Percentiles rank a stretch among this genome's conserved stretches.
phyloP scores from a whole-genome alignment of 2,888 invertebrate genomes.

The Tubulanus polymorphus region DNA sequence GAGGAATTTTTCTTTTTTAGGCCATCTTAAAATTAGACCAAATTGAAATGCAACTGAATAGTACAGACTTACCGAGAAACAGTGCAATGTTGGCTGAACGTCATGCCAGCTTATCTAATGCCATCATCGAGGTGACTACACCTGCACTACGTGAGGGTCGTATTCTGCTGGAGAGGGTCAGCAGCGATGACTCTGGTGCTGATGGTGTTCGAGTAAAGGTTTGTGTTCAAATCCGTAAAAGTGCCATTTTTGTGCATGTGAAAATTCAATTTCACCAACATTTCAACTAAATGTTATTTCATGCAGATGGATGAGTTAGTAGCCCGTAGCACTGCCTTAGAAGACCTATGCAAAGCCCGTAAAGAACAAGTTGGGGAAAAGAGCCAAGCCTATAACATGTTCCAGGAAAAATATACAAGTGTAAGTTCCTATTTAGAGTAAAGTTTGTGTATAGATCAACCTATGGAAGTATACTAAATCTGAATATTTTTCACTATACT shows the following conservation, averaged over 20 bases:
- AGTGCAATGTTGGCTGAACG: conserved; percentile 67
- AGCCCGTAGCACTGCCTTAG: conserved; percentile 60
- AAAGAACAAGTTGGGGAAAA: conserved; percentile 61
- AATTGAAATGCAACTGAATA: conserved; percentile 69
- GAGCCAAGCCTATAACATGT: conserved; percentile 66
- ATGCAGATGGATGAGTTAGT: conserved; percentile 67
- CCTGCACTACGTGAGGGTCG: conserved; percentile 70
- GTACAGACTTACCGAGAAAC: conserved; percentile 63
- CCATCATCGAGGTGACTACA: conserved; percentile 65
- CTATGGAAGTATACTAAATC: not conserved
- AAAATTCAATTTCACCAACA: too few relatives aligned
- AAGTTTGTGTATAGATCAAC: not conserved
- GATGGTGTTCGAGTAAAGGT: conserved; percentile 56
- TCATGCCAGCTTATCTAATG: conserved; percentile 64
- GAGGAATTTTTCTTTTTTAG: conserved; percentile 51
- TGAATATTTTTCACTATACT: not conserved
- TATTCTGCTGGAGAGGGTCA: conserved; percentile 66
- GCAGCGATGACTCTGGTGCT: conserved; percentile 62
- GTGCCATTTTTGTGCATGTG: too few relatives aligned
- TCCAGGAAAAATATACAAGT: conserved; percentile 67
- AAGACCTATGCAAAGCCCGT: conserved; percentile 48
- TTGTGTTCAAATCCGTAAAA: conserved; percentile 18
- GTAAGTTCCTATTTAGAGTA: conserved; percentile 40
- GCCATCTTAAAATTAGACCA: conserved; percentile 70
- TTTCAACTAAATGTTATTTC: not conserved